Base-by-base conservation (phyloP, 1,140 invertebrate genomes). In the Trachymyrmex septentrionalis region DNA sequence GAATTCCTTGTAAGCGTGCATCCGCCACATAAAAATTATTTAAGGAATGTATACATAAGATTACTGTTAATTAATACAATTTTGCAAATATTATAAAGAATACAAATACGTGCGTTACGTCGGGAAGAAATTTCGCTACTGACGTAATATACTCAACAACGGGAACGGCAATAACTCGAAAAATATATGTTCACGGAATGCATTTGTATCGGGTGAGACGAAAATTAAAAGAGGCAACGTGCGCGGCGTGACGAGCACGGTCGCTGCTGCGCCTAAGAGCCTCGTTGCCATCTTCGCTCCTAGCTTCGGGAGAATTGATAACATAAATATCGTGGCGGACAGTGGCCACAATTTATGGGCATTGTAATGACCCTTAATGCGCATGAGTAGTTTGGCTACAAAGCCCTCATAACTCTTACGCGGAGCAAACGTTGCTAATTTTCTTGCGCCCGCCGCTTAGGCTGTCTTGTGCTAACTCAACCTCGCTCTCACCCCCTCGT, bases 321-420 rank as follows among this genome's bases (percentile, higher is more conserved):
- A 92, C 89, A 92, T 92, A 93, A 94, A 94, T 94, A 94, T 93
- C 88, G 88, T 63, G 86, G 88, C 90, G 91, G 92, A 92, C 90
- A 89, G 88, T 93, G 89, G 87, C 85, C 90, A 75, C 81, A 90
- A 94, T 94, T 94, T 93, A 93, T 92, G 86, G 92, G 67, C 92
- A 93, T 94, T 94, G 92, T 93, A 94, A 94, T 92, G 93, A 94
- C 89, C 93, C 92, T 94, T 94, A 93, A 94, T 93, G 93, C 93
- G 93, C 92, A 92, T 92, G 92, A 94, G 92, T 92, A 93, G 92
- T 93, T 93, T 91, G 91, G 89, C 90, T 92, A 88, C 87, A 91
- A 92, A 92, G 92, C 92, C 87, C 91, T 91, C 91, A 89, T 93
- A 93, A 93, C 92, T 93, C 91, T 92, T 85, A 86, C 77, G 72